phyloP scores from a whole-genome alignment of 2,797 vertebrate genomes.

The Lophotriccus pileatus region DNA sequence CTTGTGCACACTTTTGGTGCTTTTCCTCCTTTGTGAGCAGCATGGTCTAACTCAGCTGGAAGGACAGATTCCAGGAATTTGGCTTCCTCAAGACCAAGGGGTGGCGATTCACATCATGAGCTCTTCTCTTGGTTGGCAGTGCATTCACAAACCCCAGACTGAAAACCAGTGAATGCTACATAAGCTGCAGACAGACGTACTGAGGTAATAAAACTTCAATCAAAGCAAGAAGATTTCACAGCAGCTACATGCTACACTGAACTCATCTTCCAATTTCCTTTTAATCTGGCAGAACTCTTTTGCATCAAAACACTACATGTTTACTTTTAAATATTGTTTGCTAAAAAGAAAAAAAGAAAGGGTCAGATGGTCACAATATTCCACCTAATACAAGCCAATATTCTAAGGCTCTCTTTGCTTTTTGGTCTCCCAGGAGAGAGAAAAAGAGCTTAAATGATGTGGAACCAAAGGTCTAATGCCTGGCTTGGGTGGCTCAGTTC shows the following conservation, averaged over 20 bases:
- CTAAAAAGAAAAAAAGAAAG: background rate
- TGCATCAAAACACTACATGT: background rate
- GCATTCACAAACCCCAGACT: constrained; percentile 20
- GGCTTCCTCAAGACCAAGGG: background rate
- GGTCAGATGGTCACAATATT: constrained; percentile 12
- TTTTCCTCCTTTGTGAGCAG: background rate
- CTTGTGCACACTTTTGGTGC: background rate
- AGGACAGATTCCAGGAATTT: constrained; percentile 10
- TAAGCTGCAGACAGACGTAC: constrained; percentile 8
- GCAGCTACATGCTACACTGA: constrained; percentile 7
- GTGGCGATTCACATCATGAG: background rate
- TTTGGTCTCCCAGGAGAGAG: background rate
- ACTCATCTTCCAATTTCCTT: constrained; percentile 46
- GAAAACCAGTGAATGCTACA: constrained; percentile 49
- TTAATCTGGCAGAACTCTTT: constrained; percentile 28
- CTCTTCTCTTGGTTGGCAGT: background rate
- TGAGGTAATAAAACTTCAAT: constrained; percentile 59
- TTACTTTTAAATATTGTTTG: constrained; percentile 48
- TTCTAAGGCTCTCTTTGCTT: background rate
- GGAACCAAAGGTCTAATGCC: constrained; percentile 39
- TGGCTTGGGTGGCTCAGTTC: background rate
- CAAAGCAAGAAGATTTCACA: constrained; percentile 59
- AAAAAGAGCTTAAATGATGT: background rate
- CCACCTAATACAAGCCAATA: background rate
- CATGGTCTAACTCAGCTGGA: background rate